A percentile compares a stretch with the other conserved stretches of the same genome.
Evolutionary conservation across 2,888 invertebrate species (phyloP).

Genomic region (Drosophila tanythrix): DNA sequence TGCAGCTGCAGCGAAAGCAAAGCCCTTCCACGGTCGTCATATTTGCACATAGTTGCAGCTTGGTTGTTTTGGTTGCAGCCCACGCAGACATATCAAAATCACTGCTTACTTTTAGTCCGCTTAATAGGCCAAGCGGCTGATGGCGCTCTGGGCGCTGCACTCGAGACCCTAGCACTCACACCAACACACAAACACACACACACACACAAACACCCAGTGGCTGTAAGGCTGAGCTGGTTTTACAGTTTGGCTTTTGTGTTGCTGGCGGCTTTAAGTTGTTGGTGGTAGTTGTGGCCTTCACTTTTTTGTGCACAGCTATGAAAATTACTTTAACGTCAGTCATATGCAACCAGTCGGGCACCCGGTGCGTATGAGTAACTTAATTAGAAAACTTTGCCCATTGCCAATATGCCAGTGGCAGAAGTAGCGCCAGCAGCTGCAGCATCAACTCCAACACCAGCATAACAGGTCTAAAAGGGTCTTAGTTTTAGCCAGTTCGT

Average conservation of each 20-base stretch:
- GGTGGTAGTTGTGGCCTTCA: constrained; percentile 57
- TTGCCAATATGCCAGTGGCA: constrained; percentile 52
- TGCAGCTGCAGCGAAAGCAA: constrained; percentile 18
- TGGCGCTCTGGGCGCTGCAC: constrained; percentile 47
- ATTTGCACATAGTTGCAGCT: constrained; percentile 38
- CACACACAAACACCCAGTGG: background rate
- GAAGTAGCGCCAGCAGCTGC: constrained; percentile 14
- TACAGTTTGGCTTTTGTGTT: constrained; percentile 70
- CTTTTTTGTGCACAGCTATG: constrained; percentile 54
- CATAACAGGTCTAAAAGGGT: constrained; percentile 8
- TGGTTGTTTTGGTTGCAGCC: constrained; percentile 44
- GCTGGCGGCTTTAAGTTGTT: constrained; percentile 60
- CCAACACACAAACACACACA: constrained; percentile 1
- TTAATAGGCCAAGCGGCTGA: constrained; percentile 75
- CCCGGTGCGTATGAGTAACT: constrained; percentile 79
- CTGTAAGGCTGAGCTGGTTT: constrained; percentile 51
- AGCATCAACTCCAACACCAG: constrained; percentile 7
- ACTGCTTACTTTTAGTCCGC: constrained; percentile 48
- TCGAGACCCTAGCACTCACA: constrained; percentile 25
- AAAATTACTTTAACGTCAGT: constrained; percentile 80
- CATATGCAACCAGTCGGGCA: constrained; percentile 68
- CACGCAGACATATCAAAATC: constrained; percentile 45
- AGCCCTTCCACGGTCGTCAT: constrained; percentile 29
- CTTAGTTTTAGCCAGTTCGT: constrained; percentile 60
- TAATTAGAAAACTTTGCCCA: constrained; percentile 76